These are phyloP conservation scores for human (Homo sapiens) DNA, from an alignment of 2,113 vertebrate species.

Conservation along the genomic window GRCh38 chr4:122224501-122225000, in stretches of 20 bases:
- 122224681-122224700: not conserved
- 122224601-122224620: constrained; percentile 95
- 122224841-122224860: not conserved
- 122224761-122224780: not conserved
- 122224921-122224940: not conserved
- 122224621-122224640: constrained; percentile 98
- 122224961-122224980: not conserved
- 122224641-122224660: constrained; percentile 94
- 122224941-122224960: not conserved
- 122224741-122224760: not conserved
- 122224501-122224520: constrained; percentile 92
- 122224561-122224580: constrained; percentile 99
- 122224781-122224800: not conserved
- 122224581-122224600: constrained; percentile 92
- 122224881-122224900: not conserved
- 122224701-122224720: not conserved
- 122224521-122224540: constrained; percentile 95
- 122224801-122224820: not conserved
- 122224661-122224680: constrained; percentile 96
- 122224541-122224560: constrained; percentile 95
- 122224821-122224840: not conserved
- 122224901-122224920: not conserved
- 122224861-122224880: not conserved
- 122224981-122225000: constrained; percentile 3
- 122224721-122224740: not conserved